A percentile compares a stretch with the other conserved stretches of the same genome.
phyloP scores from a whole-genome alignment of 2,797 vertebrate species.

The Lacerta agilis region DNA sequence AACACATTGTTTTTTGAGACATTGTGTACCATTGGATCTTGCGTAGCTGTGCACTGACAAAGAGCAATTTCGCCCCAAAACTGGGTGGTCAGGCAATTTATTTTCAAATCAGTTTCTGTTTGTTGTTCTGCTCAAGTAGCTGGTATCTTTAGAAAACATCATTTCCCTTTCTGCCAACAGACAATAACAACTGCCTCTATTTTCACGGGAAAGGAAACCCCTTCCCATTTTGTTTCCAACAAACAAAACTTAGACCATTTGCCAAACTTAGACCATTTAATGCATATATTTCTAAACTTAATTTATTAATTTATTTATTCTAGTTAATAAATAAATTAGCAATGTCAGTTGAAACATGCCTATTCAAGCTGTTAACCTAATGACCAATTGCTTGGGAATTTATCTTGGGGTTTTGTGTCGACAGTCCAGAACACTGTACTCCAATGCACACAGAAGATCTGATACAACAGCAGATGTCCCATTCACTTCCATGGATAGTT shows the following conservation, averaged over 20 bases:
- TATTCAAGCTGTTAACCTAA: not conserved
- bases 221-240: not conserved
- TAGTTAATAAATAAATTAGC: constrained; percentile 3
- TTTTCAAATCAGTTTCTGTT: constrained; percentile 65
- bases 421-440: not conserved
- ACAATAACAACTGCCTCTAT: constrained; percentile 66
- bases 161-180: constrained; percentile 58
- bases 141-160: constrained; percentile 38
- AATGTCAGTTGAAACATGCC: not conserved
- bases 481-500: not conserved
- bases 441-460: not conserved
- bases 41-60: constrained; percentile 63
- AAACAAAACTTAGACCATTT: no score
- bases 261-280: not conserved
- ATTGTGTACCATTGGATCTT: constrained; percentile 49
- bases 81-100: constrained; percentile 55
- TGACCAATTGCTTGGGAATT: not conserved
- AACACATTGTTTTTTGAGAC: constrained; percentile 67
- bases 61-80: constrained; percentile 44
- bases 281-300: not conserved
- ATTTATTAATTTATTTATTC: not conserved
- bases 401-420: not conserved
- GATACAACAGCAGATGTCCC: not conserved
- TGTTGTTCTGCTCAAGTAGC: constrained; percentile 42
- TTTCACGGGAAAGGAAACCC: not conserved